These are phyloP conservation scores for Opisthocomus hoazin DNA, from an alignment of 2,113 vertebrate species.

Conservation along the genomic window DNA sequence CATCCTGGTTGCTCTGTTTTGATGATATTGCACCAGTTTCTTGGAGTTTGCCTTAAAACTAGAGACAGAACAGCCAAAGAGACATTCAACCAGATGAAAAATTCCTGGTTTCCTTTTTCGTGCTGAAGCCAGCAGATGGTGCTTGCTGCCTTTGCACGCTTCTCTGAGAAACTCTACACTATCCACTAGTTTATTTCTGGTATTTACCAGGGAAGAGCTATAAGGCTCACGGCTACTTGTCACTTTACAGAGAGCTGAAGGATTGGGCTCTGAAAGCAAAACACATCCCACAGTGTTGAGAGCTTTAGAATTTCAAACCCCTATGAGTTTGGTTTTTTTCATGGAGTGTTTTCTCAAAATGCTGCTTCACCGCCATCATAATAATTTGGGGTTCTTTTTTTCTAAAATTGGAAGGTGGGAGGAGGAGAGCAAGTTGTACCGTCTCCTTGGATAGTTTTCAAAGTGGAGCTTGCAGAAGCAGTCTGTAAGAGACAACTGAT, in stretches of 20 bases:
- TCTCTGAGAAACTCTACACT: not conserved
- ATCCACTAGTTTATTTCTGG: not conserved
- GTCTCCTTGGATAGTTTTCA: not conserved
- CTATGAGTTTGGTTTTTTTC: not conserved
- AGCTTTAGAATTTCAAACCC: constrained; percentile 13
- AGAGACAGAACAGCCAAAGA: not conserved
- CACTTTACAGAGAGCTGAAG: not conserved
- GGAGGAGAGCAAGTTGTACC: not conserved
- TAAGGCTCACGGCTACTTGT: not conserved
- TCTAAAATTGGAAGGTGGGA: not conserved
- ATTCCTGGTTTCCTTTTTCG: not conserved
- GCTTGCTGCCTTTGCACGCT: not conserved
- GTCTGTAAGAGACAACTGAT: not conserved
- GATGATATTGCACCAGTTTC: not conserved
- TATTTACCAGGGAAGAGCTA: not conserved
- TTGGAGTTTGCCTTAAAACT: not conserved
- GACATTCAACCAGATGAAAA: not conserved
- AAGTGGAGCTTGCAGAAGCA: not conserved
- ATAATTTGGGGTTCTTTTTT: not conserved
- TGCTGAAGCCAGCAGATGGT: constrained; percentile 39
- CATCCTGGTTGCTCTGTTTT: not conserved
- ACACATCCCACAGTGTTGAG: constrained; percentile 27
- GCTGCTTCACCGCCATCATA: not conserved
- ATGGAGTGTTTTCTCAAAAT: not conserved
- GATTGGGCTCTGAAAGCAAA: not conserved